Conservation (phyloP, 1,140 invertebrate species). For the Psix sp. region DNA sequence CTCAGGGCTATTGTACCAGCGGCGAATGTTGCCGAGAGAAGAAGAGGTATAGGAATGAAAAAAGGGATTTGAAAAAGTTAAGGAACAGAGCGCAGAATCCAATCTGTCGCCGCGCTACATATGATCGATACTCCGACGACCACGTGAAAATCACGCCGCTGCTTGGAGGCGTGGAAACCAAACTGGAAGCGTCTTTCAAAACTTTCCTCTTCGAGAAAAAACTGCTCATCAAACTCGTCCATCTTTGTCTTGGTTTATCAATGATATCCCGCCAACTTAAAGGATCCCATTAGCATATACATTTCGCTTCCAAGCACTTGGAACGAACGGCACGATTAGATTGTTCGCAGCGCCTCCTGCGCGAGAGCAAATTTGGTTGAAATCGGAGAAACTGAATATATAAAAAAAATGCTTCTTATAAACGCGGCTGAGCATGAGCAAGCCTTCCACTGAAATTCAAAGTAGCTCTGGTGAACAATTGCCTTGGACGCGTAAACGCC, state of each 20-base stretch:
- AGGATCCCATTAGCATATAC: no score
- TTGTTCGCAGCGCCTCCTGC: no score
- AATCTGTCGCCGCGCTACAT: conserved; percentile 59
- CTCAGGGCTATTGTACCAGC: no score
- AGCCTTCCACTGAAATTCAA: conserved; percentile 18
- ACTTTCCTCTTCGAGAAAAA: conserved; percentile 27
- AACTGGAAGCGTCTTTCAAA: conserved; percentile 33
- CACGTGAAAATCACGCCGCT: conserved; percentile 72
- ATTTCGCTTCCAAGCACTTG: no score
- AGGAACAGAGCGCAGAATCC: conserved; percentile 68
- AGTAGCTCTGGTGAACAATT: no score
- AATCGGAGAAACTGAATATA: conserved; percentile 14
- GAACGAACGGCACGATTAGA: no score
- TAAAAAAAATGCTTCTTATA: conserved; percentile 7
- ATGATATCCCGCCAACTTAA: no score
- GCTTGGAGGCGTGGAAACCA: conserved; percentile 38
- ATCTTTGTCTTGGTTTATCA: conserved; percentile 7
- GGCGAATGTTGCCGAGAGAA: background rate
- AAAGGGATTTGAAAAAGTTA: conserved; percentile 40
- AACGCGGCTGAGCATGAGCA: no score
- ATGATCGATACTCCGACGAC: conserved; percentile 68
- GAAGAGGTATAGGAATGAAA: background rate
- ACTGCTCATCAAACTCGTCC: conserved; percentile 13
- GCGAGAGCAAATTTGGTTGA: background rate
- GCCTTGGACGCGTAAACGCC: conserved; percentile 10